These are phyloP conservation scores for Pipa parva DNA, from an alignment of 2,113 vertebrate genomes.

Conservation along the genomic window DNA sequence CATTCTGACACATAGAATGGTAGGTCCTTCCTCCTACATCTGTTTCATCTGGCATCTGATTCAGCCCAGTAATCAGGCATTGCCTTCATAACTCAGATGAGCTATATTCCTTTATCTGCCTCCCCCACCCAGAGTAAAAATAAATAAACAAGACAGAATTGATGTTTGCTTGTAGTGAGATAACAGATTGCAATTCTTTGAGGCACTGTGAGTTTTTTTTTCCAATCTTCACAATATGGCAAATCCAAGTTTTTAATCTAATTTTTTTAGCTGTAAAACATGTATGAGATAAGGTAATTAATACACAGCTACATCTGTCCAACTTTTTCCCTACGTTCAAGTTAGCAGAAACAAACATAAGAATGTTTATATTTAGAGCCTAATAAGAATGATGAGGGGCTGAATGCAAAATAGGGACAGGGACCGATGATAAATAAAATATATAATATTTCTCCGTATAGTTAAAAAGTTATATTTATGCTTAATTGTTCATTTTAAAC, in stretches of 20 bases:
- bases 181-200: constrained; percentile 11
- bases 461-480: too few species aligned
- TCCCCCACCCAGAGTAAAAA: constrained; percentile 13
- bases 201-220: constrained; percentile 2
- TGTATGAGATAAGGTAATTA: neutral
- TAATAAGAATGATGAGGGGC: too few species aligned
- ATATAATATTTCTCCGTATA: too few species aligned
- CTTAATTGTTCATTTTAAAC: too few species aligned
- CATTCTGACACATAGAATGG: constrained; percentile 34
- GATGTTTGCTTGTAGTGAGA: constrained; percentile 1
- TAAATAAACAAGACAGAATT: constrained; percentile 28
- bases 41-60: constrained; percentile 32
- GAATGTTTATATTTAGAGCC: too few species aligned
- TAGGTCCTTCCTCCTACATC: constrained; percentile 16
- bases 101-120: neutral
- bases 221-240: constrained; percentile 6
- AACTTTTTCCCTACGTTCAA: too few species aligned
- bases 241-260: neutral
- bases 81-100: neutral
- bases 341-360: too few species aligned
- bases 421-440: too few species aligned
- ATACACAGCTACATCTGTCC: constrained; percentile 2
- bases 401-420: too few species aligned
- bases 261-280: neutral
- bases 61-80: constrained; percentile 3